phyloP scores from a whole-genome alignment of 1,140 invertebrate species.

The Drosophila tristis region DNA sequence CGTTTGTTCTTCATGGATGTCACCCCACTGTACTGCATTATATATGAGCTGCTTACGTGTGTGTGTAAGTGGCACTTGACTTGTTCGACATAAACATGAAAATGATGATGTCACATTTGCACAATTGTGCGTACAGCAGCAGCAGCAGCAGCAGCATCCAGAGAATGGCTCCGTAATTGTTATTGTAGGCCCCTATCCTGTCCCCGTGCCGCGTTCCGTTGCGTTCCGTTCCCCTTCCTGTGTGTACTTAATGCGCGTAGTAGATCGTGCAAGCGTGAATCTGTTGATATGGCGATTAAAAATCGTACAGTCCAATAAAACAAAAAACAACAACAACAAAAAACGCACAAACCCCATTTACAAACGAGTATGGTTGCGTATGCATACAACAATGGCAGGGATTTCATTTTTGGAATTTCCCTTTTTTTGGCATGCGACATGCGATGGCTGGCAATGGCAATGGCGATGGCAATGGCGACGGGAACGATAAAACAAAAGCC shows the following conservation, averaged over 20 bases:
- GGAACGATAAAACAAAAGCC: conserved; percentile 77
- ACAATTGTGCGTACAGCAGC: conserved; percentile 76
- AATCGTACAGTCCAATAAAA: conserved; percentile 66
- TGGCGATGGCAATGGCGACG: conserved; percentile 12
- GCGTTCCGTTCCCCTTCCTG: conserved; percentile 1
- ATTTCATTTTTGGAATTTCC: conserved; percentile 36
- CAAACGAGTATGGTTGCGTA: too few relatives aligned
- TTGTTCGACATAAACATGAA: conserved; percentile 80
- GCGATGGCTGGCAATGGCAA: conserved; percentile 15
- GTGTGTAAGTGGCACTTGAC: conserved; percentile 77
- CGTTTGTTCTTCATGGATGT: not conserved
- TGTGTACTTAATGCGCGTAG: conserved; percentile 78
- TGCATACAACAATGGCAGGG: conserved; percentile 55
- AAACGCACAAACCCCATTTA: not conserved
- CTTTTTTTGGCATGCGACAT: conserved; percentile 66
- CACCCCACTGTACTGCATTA: conserved; percentile 29
- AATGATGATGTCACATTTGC: conserved; percentile 82
- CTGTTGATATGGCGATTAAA: conserved; percentile 80
- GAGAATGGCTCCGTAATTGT: conserved; percentile 57
- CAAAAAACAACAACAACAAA: not conserved
- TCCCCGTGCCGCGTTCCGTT: not conserved
- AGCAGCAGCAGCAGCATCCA: conserved; percentile 31
- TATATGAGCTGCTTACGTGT: conserved; percentile 24
- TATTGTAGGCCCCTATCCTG: conserved; percentile 48
- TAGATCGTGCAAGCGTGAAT: conserved; percentile 80